Base-by-base conservation (phyloP, 2,888 invertebrate species). In the Drosophila barbarae region DNA sequence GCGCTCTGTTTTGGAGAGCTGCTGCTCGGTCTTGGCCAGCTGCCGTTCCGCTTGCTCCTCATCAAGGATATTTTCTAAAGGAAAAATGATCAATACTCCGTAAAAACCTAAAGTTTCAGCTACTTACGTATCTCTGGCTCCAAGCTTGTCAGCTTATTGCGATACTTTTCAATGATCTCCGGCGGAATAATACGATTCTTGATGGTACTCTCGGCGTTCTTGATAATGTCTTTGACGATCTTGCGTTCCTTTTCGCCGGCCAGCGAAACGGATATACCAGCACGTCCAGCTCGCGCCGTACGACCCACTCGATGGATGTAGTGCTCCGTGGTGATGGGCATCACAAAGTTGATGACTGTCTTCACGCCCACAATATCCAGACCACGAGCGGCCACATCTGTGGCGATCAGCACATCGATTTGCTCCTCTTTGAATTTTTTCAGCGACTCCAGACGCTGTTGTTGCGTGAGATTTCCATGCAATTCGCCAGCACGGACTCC, bases 341-440 rank as follows among this genome's bases (percentile, higher is more conserved):
- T 94, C 0, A 96, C 95, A 90, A 97, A 98, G 90, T 99, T 99
- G 44, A 99, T 93, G 6, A 98, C 98, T 13, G 98, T 98, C 90
- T 96, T 96, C 0, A 99, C 98, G 9, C 97, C 98, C n/a, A 95
- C 94, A 77, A 99, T 99, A 90, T 99, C 99, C 46, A 99, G 91
- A 84, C 99, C 90, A 86, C 98, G 91, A 6, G 98, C 96, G 0
- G 98, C 98, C 38, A 98, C 94, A 90, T 98, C 98, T 0, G 98
- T 98, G 0, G 97, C 97, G 50, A 98, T 93, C n/a, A 98, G 90
- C n/a, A 96, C 92, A 87, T 96, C 96, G 5, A 93, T 93, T 85
- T 92, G 92, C 81, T 95, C 95, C 9, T 96, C 95, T 87, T 95
- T 96, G 89, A 98, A 98, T 76, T 94, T 93, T 74, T 94, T 93